Evolutionary conservation across 2,888 invertebrate genomes (phyloP).

Genomic region (Lymantria monacha): DNA sequence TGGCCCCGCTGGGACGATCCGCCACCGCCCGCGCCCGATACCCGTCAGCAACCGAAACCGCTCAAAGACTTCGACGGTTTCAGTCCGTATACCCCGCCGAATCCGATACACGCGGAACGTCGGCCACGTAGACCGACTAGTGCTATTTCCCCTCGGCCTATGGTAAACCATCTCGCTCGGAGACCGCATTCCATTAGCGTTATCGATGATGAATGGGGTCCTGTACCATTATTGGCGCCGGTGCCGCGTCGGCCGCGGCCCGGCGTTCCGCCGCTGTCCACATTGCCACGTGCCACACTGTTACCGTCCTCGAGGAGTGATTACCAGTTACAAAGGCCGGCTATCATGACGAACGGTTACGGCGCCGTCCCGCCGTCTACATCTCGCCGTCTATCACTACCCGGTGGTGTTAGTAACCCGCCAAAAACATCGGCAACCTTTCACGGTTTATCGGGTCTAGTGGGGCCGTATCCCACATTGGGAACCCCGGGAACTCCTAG

Average conservation of each 20-base stretch:
- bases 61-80: constrained; percentile 70
- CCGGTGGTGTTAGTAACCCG: constrained; percentile 71
- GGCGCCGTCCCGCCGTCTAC: constrained; percentile 77
- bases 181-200: constrained; percentile 85
- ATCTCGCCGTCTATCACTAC: constrained; percentile 79
- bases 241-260: constrained; percentile 78
- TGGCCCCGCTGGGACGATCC: constrained; percentile 75
- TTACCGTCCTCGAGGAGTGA: constrained; percentile 84
- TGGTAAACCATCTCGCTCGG: constrained; percentile 54
- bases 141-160: constrained; percentile 72
- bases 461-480: constrained; percentile 53
- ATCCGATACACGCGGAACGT: constrained; percentile 55
- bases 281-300: constrained; percentile 73
- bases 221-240: constrained; percentile 78
- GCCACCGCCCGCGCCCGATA: constrained; percentile 76
- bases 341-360: constrained; percentile 76
- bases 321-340: constrained; percentile 82
- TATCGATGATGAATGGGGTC: constrained; percentile 67
- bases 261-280: constrained; percentile 72
- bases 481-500: constrained; percentile 72
- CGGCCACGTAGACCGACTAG: constrained; percentile 78
- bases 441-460: constrained; percentile 76
- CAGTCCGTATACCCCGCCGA: constrained; percentile 81
- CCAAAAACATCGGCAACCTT: constrained; percentile 85
- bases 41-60: constrained; percentile 35